phyloP scores from a whole-genome alignment of 2,797 vertebrate species.

The Euphonia xanthogaster region DNA sequence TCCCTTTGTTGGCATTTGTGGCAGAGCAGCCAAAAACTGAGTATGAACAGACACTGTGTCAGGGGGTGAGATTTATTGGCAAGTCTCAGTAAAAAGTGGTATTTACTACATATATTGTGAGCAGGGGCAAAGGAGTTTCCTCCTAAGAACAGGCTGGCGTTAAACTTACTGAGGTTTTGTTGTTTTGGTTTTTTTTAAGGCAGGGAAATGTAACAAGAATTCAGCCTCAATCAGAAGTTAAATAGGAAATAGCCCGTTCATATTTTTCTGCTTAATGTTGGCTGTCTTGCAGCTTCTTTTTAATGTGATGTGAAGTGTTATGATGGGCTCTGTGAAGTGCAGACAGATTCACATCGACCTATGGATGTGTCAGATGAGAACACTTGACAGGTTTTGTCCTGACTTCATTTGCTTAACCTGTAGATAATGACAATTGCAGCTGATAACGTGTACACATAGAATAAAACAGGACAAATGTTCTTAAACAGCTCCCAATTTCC shows the following conservation, averaged over 20 bases:
- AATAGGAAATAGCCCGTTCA: neutral
- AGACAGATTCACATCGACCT: neutral
- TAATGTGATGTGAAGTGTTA: constrained; percentile 24
- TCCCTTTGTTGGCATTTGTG: constrained; percentile 67
- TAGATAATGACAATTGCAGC: neutral
- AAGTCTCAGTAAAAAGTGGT: constrained; percentile 31
- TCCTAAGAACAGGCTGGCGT: neutral
- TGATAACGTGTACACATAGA: neutral
- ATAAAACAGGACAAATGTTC: neutral
- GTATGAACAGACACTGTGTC: constrained; percentile 59
- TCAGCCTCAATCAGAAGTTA: neutral
- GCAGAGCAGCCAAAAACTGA: constrained; percentile 56
- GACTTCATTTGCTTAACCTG: constrained; percentile 22
- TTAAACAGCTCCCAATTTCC: neutral
- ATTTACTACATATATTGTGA: constrained; percentile 24
- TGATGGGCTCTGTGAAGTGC: neutral
- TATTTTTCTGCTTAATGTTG: neutral
- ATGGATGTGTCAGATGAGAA: constrained; percentile 11
- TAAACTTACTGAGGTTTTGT: neutral
- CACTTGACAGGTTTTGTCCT: constrained; percentile 29
- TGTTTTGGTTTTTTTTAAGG: neutral
- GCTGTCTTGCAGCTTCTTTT: neutral
- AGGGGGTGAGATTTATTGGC: constrained; percentile 58
- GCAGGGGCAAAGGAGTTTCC: neutral
- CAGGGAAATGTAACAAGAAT: neutral